phyloP scores from a whole-genome alignment of 2,797 vertebrate genomes.

The Scleropages formosus region DNA sequence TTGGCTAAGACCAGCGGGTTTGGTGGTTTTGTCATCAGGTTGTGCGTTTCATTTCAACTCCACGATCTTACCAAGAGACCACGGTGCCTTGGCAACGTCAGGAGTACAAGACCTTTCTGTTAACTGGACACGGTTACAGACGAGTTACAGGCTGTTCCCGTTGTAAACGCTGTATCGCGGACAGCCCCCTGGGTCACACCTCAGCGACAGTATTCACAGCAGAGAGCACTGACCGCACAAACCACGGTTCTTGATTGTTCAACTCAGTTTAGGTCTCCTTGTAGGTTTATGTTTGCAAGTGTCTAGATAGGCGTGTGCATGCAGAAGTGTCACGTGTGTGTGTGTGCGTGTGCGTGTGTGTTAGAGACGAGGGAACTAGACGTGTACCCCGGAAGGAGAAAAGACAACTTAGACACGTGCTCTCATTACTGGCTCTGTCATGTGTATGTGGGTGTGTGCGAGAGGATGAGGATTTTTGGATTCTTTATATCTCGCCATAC shows the following conservation, averaged over 20 bases:
- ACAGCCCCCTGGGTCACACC: neutral
- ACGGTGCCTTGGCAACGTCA: constrained; percentile 18
- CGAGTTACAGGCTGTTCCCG: neutral
- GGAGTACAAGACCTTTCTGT: neutral
- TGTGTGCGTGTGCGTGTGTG: constrained; percentile 23
- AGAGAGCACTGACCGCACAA: constrained; percentile 9
- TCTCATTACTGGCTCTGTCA: neutral
- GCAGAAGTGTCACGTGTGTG: neutral
- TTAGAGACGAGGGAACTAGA: neutral
- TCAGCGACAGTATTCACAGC: neutral
- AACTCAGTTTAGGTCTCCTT: no score
- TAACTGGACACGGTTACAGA: no score
- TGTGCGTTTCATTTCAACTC: neutral
- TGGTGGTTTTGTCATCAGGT: neutral
- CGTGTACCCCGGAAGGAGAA: constrained; percentile 28
- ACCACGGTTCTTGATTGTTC: neutral
- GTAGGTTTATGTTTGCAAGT: no score
- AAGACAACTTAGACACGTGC: constrained; percentile 23
- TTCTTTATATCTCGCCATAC: constrained; percentile 8
- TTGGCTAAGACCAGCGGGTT: neutral
- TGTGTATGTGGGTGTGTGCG: constrained; percentile 10
- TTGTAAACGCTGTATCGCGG: neutral
- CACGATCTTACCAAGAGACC: neutral
- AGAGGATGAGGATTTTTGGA: neutral
- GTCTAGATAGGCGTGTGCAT: no score